A percentile compares a stretch with the other conserved stretches of the same genome.
Evolutionary conservation across 2,888 invertebrate species (phyloP).

Genomic region (Papilio demoleus): DNA sequence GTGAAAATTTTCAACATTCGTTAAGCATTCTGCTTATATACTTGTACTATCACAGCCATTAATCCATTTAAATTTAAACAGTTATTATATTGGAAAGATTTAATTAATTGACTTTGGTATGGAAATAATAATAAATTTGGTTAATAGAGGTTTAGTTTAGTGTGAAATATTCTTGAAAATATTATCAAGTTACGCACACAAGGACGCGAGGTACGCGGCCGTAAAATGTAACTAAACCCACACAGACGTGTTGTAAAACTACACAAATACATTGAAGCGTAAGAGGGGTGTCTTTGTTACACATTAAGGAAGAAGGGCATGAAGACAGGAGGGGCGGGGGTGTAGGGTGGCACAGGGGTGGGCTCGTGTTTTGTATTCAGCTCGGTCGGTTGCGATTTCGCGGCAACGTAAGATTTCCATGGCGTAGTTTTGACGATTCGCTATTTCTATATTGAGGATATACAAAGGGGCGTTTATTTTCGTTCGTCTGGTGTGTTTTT

Average conservation of each 20-base stretch:
- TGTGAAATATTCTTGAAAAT: slow-evolving; percentile 78
- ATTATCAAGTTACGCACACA: slow-evolving; percentile 65
- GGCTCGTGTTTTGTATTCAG: slow-evolving; percentile 79
- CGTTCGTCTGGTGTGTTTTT: slow-evolving; percentile 44
- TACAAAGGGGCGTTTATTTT: slow-evolving; percentile 1
- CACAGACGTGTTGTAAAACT: slow-evolving; percentile 58
- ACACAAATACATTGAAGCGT: slow-evolving; percentile 74
- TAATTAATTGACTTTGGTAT: background rate
- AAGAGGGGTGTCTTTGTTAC: slow-evolving; percentile 83
- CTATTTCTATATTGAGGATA: slow-evolving; percentile 75
- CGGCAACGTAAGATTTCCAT: slow-evolving; percentile 78
- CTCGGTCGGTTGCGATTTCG: slow-evolving; percentile 79
- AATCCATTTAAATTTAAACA: too few relatives aligned
- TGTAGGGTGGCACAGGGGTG: slow-evolving; percentile 51
- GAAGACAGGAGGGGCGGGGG: slow-evolving; percentile 60
- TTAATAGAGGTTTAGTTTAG: slow-evolving; percentile 58
- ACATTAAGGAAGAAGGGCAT: slow-evolving; percentile 81
- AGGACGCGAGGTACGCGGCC: slow-evolving; percentile 45
- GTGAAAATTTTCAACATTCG: too few relatives aligned
- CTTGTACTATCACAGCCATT: too few relatives aligned
- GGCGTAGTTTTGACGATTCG: slow-evolving; percentile 67
- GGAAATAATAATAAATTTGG: background rate
- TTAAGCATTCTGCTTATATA: too few relatives aligned
- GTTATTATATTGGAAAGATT: too few relatives aligned
- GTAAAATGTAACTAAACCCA: slow-evolving; percentile 63